Percentiles rank a stretch among this genome's conserved stretches.
These are phyloP conservation scores for Eugnorisma glareosa DNA, from an alignment of 2,888 invertebrate species.

Conservation along the genomic window DNA sequence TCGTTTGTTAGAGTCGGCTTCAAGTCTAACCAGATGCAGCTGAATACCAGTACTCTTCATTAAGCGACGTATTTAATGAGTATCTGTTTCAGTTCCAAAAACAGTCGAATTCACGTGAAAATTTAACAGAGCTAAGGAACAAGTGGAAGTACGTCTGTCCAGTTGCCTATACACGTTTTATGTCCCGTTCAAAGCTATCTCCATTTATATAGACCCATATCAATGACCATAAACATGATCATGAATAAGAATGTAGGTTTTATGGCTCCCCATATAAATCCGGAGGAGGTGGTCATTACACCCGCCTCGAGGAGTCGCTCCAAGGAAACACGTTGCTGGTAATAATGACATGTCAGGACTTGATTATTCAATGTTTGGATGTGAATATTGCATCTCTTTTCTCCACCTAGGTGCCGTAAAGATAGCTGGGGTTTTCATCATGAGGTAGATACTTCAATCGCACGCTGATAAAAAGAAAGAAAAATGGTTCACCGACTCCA, in stretches of 20 bases:
- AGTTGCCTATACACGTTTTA: conserved; percentile 69
- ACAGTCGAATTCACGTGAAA: conserved; percentile 8
- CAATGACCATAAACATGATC: conserved; percentile 84
- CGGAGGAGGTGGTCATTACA: conserved; percentile 77
- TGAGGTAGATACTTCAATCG: background rate
- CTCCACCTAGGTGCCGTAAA: background rate
- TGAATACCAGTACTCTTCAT: too few species aligned
- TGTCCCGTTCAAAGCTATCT: conserved; percentile 69
- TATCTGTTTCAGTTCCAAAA: background rate
- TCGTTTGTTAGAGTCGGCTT: too few species aligned
- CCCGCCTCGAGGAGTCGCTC: conserved; percentile 25
- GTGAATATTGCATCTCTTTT: background rate
- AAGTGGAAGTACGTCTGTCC: conserved; percentile 58
- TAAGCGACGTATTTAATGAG: background rate
- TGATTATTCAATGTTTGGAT: conserved; percentile 18
- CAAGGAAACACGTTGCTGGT: conserved; percentile 34
- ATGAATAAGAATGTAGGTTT: conserved; percentile 84
- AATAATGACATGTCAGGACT: conserved; percentile 27
- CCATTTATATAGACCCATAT: conserved; percentile 78
- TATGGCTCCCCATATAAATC: conserved; percentile 79
- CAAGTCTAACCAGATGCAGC: too few species aligned
- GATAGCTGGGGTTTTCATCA: background rate
- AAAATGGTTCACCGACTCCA: background rate
- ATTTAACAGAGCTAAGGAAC: conserved; percentile 44
- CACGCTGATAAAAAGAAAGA: background rate